phyloP scores from a whole-genome alignment of 2,888 invertebrate species.

The Ectropis crepuscularia region DNA sequence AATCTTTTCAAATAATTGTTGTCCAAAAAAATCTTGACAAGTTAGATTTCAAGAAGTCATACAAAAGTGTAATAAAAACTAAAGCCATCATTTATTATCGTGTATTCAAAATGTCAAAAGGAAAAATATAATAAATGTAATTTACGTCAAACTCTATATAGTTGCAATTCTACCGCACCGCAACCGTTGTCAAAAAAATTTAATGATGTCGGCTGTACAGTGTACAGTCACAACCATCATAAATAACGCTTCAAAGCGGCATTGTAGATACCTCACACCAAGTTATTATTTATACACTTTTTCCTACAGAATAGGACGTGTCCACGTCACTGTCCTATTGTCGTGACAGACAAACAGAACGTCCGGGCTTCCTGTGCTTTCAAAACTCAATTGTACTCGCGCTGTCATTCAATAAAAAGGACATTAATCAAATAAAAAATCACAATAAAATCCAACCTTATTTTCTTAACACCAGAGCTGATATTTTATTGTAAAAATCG shows the following conservation, averaged over 20 bases:
- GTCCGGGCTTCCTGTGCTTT: slow-evolving; percentile 74
- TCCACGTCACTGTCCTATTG: slow-evolving; percentile 60
- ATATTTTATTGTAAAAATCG: neutral
- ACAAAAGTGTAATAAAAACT: too few relatives aligned
- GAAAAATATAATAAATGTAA: too few relatives aligned
- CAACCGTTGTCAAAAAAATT: slow-evolving; percentile 27
- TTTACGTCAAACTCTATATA: too few relatives aligned
- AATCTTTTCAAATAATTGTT: too few relatives aligned
- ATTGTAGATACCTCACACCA: slow-evolving; percentile 52
- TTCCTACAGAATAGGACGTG: slow-evolving; percentile 51
- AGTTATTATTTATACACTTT: slow-evolving; percentile 47
- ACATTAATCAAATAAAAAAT: neutral
- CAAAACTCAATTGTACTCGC: slow-evolving; percentile 58
- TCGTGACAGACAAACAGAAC: slow-evolving; percentile 69
- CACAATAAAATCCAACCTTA: slow-evolving; percentile 4
- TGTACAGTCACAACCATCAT: slow-evolving; percentile 47
- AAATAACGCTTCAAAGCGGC: slow-evolving; percentile 53
- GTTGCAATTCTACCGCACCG: too few relatives aligned
- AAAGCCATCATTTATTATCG: too few relatives aligned
- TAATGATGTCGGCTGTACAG: slow-evolving; percentile 33
- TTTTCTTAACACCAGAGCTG: accelerated
- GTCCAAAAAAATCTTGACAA: too few relatives aligned
- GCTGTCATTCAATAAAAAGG: neutral
- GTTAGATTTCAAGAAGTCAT: too few relatives aligned
- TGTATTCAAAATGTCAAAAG: too few relatives aligned